Percentiles rank a stretch among this genome's conserved stretches.
Conservation (phyloP, 2,113 vertebrate species). For the Lucifuga dentata region DNA sequence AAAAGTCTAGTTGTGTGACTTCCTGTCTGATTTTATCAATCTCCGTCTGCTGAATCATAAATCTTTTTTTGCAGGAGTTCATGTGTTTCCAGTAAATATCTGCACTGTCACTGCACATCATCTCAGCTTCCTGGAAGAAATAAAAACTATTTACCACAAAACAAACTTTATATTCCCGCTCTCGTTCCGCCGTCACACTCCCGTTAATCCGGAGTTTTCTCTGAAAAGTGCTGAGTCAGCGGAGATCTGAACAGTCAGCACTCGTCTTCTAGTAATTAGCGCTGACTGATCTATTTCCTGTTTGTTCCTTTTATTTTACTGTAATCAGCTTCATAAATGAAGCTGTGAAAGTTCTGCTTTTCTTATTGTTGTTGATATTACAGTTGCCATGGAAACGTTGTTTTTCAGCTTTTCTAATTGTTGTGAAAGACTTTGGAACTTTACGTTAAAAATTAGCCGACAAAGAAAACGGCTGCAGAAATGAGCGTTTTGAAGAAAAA, state of each 20-base stretch:
- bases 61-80: too few relatives aligned
- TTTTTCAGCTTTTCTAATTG: too few relatives aligned
- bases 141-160: too few relatives aligned
- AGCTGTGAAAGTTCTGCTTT: slow-evolving; percentile 21
- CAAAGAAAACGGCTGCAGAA: too few relatives aligned
- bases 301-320: slow-evolving; percentile 49
- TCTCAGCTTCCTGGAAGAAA: too few relatives aligned
- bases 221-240: slow-evolving; percentile 58
- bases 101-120: slow-evolving; percentile 47
- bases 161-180: slow-evolving; percentile 51
- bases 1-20: too few relatives aligned
- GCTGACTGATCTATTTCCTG: slow-evolving; percentile 59
- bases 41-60: too few relatives aligned
- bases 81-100: slow-evolving; percentile 65
- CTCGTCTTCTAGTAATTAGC: slow-evolving; percentile 66
- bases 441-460: too few relatives aligned
- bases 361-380: slow-evolving; percentile 11
- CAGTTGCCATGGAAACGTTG: not conserved
- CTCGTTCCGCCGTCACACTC: slow-evolving; percentile 47
- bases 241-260: slow-evolving; percentile 65
- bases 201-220: slow-evolving; percentile 40
- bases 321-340: slow-evolving; percentile 35
- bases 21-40: too few relatives aligned
- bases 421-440: too few relatives aligned
- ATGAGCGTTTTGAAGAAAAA: too few relatives aligned